Conservation (phyloP, 1,140 invertebrate species). For the Cardiocondyla obscurior region DNA sequence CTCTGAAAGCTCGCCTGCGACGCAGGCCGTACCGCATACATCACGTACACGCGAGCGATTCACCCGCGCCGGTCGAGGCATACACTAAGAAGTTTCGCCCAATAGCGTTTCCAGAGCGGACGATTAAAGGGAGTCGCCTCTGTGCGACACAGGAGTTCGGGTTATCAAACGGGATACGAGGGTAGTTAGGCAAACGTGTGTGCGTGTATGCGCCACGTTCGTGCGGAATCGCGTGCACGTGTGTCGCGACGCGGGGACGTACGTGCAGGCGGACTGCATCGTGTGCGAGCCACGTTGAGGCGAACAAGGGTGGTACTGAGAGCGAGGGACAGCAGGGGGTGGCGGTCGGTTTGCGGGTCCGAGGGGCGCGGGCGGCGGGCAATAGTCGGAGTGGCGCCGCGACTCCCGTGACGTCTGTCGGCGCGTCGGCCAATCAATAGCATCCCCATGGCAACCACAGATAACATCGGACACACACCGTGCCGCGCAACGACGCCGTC, state of each 20-base stretch:
- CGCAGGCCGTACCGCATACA: background rate
- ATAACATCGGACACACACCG: slow-evolving; percentile 83
- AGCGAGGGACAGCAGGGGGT: slow-evolving; percentile 17
- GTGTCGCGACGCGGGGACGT: background rate
- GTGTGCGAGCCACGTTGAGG: slow-evolving; percentile 26
- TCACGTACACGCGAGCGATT: background rate
- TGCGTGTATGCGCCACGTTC: slow-evolving; percentile 23
- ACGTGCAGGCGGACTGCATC: slow-evolving; percentile 32
- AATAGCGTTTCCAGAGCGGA: slow-evolving; percentile 38
- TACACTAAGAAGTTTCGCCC: slow-evolving; percentile 51
- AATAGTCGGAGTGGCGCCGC: slow-evolving; percentile 84
- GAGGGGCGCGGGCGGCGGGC: slow-evolving; percentile 68
- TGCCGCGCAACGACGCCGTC: slow-evolving; percentile 71
- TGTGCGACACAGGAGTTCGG: slow-evolving; percentile 36
- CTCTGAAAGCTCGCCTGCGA: background rate
- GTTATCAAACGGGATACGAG: slow-evolving; percentile 34
- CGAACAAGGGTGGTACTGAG: slow-evolving; percentile 50
- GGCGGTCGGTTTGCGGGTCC: slow-evolving; percentile 53
- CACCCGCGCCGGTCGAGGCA: slow-evolving; percentile 9
- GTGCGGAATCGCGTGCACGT: slow-evolving; percentile 1
- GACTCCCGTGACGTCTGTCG: slow-evolving; percentile 84
- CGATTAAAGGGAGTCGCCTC: slow-evolving; percentile 51
- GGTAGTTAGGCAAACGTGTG: slow-evolving; percentile 10
- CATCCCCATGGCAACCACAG: slow-evolving; percentile 85
- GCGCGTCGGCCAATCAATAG: slow-evolving; percentile 85